Conservation (phyloP, 2,797 vertebrate species). For the Tokudaia tokunoshimensis region DNA sequence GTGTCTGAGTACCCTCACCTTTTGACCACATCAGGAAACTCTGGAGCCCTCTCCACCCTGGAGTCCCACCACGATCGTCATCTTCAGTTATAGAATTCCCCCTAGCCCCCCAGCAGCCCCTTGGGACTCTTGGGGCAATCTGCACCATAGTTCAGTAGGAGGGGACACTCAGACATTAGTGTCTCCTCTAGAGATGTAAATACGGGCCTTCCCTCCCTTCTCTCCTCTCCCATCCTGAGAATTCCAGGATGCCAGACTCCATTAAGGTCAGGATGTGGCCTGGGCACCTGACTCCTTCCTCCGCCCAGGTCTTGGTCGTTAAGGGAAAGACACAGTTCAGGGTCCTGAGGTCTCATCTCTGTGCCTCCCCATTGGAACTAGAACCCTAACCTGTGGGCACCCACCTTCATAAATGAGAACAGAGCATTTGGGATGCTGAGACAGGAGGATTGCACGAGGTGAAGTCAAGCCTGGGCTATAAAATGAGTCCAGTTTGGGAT, state of each 20-base stretch:
- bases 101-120: slow-evolving; percentile 74
- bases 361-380: neutral
- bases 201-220: neutral
- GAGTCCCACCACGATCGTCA: neutral
- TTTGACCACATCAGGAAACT: neutral
- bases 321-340: neutral
- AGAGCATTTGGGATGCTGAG: neutral
- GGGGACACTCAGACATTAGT: neutral
- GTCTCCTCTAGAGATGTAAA: neutral
- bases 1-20: neutral
- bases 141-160: neutral
- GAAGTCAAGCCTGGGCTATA: neutral
- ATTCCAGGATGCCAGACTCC: neutral
- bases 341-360: no score
- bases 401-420: neutral
- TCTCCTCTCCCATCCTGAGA: neutral
- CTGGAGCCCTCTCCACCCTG: neutral
- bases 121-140: slow-evolving; percentile 85
- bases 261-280: neutral
- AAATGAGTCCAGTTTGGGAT: neutral
- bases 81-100: neutral
- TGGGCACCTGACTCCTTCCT: neutral
- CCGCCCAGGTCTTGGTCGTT: neutral
- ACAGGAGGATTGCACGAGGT: neutral
- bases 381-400: neutral